A percentile compares a stretch with the other conserved stretches of the same genome.
Evolutionary conservation across 1,140 invertebrate species (phyloP).

Genomic region (Bombus superbus): DNA sequence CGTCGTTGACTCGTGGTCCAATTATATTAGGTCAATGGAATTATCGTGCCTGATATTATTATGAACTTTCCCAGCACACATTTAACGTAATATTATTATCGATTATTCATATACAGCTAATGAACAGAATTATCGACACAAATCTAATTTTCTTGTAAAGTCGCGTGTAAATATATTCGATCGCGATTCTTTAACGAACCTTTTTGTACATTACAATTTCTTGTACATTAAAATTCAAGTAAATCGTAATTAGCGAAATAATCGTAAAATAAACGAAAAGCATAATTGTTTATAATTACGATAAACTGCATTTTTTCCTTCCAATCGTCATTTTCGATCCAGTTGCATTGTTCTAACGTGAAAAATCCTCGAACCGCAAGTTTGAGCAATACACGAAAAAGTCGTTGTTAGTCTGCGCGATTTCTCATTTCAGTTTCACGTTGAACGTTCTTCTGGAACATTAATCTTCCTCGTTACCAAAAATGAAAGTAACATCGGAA

Average conservation of each 20-base stretch:
- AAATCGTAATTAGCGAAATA: background rate
- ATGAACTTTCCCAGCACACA: background rate
- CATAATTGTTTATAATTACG: too few species aligned
- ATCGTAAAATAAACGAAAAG: background rate
- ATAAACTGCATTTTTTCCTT: too few species aligned
- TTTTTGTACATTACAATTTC: background rate
- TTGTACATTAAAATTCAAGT: background rate
- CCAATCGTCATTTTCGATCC: too few species aligned
- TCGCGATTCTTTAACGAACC: too few species aligned
- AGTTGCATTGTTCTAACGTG: too few species aligned
- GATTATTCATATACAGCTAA: background rate
- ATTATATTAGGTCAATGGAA: background rate
- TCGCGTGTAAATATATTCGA: too few species aligned
- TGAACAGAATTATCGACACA: background rate
- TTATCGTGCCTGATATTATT: background rate
- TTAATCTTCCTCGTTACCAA: background rate
- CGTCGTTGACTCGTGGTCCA: background rate
- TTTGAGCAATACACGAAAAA: background rate
- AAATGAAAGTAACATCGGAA: background rate
- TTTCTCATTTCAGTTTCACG: background rate
- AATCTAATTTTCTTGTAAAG: background rate
- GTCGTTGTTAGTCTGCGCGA: background rate
- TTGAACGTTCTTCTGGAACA: background rate
- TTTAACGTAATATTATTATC: background rate
- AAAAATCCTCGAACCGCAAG: too few species aligned